Conservation (phyloP, 2,888 invertebrate genomes). For the Machimus atricapillus region DNA sequence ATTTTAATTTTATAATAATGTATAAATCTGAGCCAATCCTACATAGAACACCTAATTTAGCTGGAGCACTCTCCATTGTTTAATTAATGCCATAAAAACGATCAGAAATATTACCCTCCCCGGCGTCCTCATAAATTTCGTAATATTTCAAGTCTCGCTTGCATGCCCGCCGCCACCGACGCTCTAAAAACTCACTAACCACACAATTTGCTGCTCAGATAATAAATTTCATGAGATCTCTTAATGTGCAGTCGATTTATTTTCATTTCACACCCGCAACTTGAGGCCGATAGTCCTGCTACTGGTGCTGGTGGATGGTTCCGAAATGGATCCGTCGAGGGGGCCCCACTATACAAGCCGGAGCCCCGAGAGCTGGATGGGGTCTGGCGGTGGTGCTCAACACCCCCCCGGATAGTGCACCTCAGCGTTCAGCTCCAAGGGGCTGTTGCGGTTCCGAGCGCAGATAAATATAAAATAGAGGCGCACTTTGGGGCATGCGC, state of each 20-base stretch:
- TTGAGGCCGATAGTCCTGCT: not conserved
- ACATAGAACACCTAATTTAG: not conserved
- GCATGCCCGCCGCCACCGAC: not conserved
- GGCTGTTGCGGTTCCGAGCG: not conserved
- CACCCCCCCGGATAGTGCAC: not conserved
- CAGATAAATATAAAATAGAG: not conserved
- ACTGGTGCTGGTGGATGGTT: not conserved
- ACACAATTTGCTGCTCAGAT: conserved; percentile 28
- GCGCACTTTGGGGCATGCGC: not conserved
- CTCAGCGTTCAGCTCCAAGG: not conserved
- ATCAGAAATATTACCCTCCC: not conserved
- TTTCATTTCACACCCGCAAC: conserved; percentile 29
- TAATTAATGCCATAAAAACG: not conserved
- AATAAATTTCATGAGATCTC: conserved; percentile 33
- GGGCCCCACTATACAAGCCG: not conserved
- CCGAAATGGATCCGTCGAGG: not conserved
- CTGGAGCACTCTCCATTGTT: not conserved
- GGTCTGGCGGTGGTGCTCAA: not conserved
- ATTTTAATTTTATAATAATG: not conserved
- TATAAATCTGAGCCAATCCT: not conserved
- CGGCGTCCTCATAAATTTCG: not conserved
- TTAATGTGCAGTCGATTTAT: conserved; percentile 32
- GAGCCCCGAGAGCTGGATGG: not conserved
- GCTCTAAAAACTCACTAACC: conserved; percentile 14
- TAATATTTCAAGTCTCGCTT: conserved; percentile 4